Percentiles rank a stretch among this genome's conserved stretches.
Conservation (phyloP, 2,113 vertebrate genomes). For the Abramis brama region DNA sequence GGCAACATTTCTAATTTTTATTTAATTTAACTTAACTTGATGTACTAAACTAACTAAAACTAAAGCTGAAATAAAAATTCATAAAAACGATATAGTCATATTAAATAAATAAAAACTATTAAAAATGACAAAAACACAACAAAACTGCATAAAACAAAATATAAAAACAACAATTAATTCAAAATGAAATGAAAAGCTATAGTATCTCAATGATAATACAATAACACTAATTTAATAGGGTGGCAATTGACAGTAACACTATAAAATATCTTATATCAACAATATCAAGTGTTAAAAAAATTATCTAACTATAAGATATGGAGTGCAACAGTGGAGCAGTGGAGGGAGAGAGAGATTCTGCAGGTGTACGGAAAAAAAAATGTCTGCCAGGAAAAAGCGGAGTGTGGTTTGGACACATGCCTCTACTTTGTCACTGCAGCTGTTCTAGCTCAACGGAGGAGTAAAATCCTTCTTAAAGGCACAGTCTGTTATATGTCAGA, state of each 20-base stretch:
- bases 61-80: too few species aligned
- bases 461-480: slow-evolving; percentile 24
- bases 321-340: slow-evolving; percentile 1
- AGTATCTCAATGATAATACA: too few species aligned
- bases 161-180: too few species aligned
- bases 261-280: not conserved
- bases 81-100: too few species aligned
- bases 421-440: slow-evolving; percentile 19
- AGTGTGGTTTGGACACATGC: slow-evolving; percentile 43
- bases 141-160: too few species aligned
- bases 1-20: too few species aligned
- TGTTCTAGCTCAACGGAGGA: slow-evolving; percentile 7
- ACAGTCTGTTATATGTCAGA: slow-evolving; percentile 11
- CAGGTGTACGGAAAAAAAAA: slow-evolving; percentile 52
- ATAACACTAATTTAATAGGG: not conserved
- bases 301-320: not conserved
- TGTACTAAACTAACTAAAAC: too few species aligned
- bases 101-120: too few species aligned
- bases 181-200: too few species aligned
- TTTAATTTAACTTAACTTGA: too few species aligned
- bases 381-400: slow-evolving; percentile 50
- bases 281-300: not conserved
- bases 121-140: too few species aligned
- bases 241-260: not conserved
- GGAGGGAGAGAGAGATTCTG: slow-evolving; percentile 43